These are phyloP conservation scores for Eurois occulta DNA, from an alignment of 2,888 invertebrate genomes.

Conservation along the genomic window DNA sequence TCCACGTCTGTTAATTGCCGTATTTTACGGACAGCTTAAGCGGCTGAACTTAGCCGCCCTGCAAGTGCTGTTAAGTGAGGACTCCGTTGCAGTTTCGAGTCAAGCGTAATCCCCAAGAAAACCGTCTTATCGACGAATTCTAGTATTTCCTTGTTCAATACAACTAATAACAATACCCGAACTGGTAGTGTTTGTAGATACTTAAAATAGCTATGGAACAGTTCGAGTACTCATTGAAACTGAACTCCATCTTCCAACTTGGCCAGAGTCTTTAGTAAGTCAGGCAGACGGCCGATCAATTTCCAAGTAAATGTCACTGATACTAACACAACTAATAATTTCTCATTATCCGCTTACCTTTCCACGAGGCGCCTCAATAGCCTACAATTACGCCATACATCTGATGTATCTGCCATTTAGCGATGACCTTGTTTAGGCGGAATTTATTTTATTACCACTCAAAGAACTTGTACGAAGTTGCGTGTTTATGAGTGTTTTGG, in stretches of 20 bases:
- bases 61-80: no score
- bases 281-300: background rate
- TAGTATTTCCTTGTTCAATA: no score
- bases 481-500: slow-evolving; percentile 55
- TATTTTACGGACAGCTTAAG: no score
- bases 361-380: slow-evolving; percentile 12
- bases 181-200: background rate
- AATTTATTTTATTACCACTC: slow-evolving; percentile 59
- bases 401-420: slow-evolving; percentile 40
- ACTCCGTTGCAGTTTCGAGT: no score
- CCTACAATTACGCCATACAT: slow-evolving; percentile 32
- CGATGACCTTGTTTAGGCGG: slow-evolving; percentile 43
- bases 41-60: no score
- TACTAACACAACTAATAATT: slow-evolving; percentile 11
- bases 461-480: slow-evolving; percentile 50
- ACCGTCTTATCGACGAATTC: no score
- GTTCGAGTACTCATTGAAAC: background rate
- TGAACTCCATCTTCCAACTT: background rate
- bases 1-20: no score
- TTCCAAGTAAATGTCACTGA: background rate
- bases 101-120: no score
- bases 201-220: background rate
- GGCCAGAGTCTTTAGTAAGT: background rate
- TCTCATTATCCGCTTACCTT: slow-evolving; percentile 19
- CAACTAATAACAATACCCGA: background rate